These are phyloP conservation scores for Neoitamus cyanurus DNA, from an alignment of 2,888 invertebrate species.

Conservation along the genomic window DNA sequence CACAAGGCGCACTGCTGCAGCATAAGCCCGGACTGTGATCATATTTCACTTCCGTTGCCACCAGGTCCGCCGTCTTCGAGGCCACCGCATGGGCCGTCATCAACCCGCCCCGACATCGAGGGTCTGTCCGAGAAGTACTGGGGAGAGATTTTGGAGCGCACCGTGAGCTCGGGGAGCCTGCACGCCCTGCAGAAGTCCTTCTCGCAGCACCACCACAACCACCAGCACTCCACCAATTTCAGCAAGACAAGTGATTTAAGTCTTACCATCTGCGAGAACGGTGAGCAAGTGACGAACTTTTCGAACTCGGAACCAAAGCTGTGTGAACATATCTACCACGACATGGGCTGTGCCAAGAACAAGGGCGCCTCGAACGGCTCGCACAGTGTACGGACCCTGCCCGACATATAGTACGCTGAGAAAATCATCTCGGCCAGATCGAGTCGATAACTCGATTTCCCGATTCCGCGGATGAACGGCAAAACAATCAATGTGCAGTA, in stretches of 20 bases:
- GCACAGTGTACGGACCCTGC: conserved; percentile 58
- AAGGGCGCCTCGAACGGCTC: conserved; percentile 56
- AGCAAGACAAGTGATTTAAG: conserved; percentile 64
- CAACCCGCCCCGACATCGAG: conserved; percentile 71
- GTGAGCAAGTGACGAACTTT: conserved; percentile 46
- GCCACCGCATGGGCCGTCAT: conserved; percentile 56
- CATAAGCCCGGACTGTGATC: conserved; percentile 65
- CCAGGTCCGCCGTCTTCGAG: conserved; percentile 64
- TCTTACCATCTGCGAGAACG: conserved; percentile 55
- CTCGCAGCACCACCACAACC: conserved; percentile 59
- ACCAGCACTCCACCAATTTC: conserved; percentile 62
- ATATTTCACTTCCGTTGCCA: conserved; percentile 64
- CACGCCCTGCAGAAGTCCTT: conserved; percentile 73
- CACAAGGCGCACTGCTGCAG: conserved; percentile 65
- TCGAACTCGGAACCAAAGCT: conserved; percentile 65
- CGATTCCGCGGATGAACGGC: neutral
- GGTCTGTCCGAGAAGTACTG: conserved; percentile 78
- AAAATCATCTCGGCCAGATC: conserved; percentile 61
- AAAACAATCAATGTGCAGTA: neutral
- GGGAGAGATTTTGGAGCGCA: conserved; percentile 82
- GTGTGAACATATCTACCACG: conserved; percentile 65
- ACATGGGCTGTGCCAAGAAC: conserved; percentile 65
- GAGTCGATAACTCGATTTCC: neutral
- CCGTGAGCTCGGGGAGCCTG: conserved; percentile 79
- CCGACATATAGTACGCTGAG: conserved; percentile 66